Evolutionary conservation across 2,113 vertebrate genomes (phyloP), one percentile per base, ranked within the genome.

Genomic region (Panthera uncia): DNA sequence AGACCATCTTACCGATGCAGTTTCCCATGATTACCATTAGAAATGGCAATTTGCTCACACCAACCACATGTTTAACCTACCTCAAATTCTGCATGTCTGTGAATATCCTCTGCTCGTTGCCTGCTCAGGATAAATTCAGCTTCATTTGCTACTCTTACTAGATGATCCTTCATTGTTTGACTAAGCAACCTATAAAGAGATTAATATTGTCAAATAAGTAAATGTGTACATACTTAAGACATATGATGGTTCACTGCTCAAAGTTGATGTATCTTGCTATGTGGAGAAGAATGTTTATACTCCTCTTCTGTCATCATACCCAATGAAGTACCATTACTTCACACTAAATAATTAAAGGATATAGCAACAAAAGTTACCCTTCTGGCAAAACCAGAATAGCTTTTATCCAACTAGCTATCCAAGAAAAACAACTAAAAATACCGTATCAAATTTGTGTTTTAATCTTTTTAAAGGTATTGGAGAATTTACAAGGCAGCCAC

Each of bases 81-180:
- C 99, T 99, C 99, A 98, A 99, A 99, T 98, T 99, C 99, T 19
- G 99, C 99, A 48, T 99, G 99, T 95, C 99, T 99, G 89, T 99
- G 99, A 98, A 99, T 99, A 98, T 99, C 99, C 98, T 99, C 99
- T 21, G 99, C 99, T 96, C 99, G 99, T 98, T 99, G 99, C 87
- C 99, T 99, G 98, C 99, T 99, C 91, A 99, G 98, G 98, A 99
- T 99, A 95, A 99, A 99, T 97, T 99, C 99, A 7, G 99, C 99
- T 99, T 99, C 99, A 83, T 99, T 99, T 81, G 99, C 99, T 79
- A 99, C 99, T 95, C 99, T 99, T 71, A 99, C 99, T 97, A 99
- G 99, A 98, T 99, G 99, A 98, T 99, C 99, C 98, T 99, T 99
- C 99, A 99, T 99, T 76, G 99, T 99, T 98, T 99, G 99, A 98